Conservation (phyloP, 2,888 invertebrate genomes). For the Folsomia manolachei region DNA sequence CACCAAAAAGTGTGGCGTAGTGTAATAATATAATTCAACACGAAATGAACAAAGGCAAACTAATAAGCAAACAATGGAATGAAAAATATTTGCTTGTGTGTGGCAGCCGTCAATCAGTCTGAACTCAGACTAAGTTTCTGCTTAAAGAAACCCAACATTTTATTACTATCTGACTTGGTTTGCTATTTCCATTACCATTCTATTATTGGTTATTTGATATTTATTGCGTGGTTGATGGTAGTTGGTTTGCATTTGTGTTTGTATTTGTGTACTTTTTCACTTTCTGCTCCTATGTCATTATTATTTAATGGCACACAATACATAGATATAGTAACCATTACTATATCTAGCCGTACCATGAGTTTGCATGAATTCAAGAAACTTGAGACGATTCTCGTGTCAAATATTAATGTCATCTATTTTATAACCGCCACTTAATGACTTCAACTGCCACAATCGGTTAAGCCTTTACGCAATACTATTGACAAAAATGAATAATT, state of each 20-base stretch:
- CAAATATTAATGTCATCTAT: not conserved
- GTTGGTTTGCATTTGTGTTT: not conserved
- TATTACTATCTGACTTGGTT: not conserved
- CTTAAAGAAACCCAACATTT: too few relatives aligned
- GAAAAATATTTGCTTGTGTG: not conserved
- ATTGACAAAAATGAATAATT: too few relatives aligned
- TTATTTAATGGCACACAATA: not conserved
- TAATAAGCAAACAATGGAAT: not conserved
- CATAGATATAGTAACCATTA: too few relatives aligned
- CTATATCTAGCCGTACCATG: too few relatives aligned
- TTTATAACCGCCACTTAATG: not conserved
- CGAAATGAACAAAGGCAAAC: not conserved
- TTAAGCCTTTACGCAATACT: too few relatives aligned
- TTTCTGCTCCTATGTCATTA: not conserved
- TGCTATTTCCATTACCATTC: not conserved
- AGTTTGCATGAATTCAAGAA: not conserved
- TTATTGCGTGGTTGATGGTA: not conserved
- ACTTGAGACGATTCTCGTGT: not conserved
- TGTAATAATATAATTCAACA: not conserved
- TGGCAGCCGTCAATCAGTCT: not conserved
- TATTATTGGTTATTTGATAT: not conserved
- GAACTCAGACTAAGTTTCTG: too few relatives aligned
- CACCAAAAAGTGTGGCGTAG: not conserved
- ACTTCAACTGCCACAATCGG: too few relatives aligned
- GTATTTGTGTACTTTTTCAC: not conserved